Base-by-base conservation (phyloP, 2,113 vertebrate species). In the Eclectus roratus region DNA sequence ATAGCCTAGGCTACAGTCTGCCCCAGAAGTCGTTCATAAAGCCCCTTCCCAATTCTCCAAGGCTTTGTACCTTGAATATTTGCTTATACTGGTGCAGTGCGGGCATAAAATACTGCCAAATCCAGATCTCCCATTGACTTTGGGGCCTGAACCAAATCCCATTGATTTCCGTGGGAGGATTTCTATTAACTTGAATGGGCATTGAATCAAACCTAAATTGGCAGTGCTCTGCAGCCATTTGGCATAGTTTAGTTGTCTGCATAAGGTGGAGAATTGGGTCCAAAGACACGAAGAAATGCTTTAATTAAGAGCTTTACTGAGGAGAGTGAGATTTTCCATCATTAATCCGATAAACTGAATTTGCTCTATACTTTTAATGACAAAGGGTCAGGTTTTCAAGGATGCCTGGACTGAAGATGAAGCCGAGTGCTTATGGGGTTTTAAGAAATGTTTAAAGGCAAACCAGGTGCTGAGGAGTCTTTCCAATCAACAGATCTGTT, bases 151-250 rank as follows among this genome's bases (percentile, higher is more conserved):
- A 96, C 90, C 85, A 96, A 94, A 91, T 84, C 85, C 88, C 49
- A 81, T 83, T 3, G 47, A 96, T 84, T 90, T 84, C 88, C 1
- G 88, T 86, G 80, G 95, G 94, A 97, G 93, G 88, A 86, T 94
- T 97, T 91, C 92, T 94, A 95, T 92, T 96, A 83, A 92, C 93
- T 95, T 71, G 69, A 90, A 92, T 33, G 90, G 96, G 93, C 92
- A 96, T 60, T 47, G 88, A 96, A 93, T 92, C 96, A 97, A 97
- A 86, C 82, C 76, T 80, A 74, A 95, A 90, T 94, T 97, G 94
- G 96, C 95, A 95, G 80, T 71, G 65, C 69, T 93, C 71, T 93
- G 82, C 76, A 84, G 76, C 88, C 93, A 85, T 85, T 96, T 96
- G 93, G 96, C 90, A 78, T 74, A 71, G 60, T 5, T 28, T 29